phyloP scores from a whole-genome alignment of 2,888 invertebrate genomes.

The Synergus itoensis region DNA sequence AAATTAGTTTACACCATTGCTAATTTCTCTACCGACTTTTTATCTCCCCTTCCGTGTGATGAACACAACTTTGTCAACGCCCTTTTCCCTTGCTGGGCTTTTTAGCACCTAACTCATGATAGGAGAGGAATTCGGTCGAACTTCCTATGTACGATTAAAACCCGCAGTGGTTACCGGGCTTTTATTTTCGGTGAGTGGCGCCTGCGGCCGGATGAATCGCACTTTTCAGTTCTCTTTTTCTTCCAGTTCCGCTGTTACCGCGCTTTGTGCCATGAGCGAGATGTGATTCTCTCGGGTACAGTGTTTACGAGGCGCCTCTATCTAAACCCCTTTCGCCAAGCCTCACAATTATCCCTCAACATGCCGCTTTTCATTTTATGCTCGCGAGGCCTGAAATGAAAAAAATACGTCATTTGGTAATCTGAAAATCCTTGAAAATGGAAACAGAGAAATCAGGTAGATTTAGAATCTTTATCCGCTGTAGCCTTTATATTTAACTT shows the following conservation, averaged over 20 bases:
- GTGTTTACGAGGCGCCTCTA: slow-evolving; percentile 25
- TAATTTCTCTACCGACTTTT: background rate
- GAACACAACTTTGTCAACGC: background rate
- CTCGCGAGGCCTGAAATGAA: background rate
- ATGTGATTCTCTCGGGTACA: slow-evolving; percentile 26
- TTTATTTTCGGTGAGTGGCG: slow-evolving; percentile 23
- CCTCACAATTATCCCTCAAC: slow-evolving; percentile 22
- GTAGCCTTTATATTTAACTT: slow-evolving; percentile 59
- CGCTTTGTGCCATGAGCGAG: slow-evolving; percentile 7
- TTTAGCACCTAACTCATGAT: slow-evolving; percentile 6
- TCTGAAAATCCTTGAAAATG: background rate
- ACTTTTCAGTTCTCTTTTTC: slow-evolving; percentile 28
- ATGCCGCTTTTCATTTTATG: slow-evolving; percentile 45
- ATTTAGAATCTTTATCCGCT: slow-evolving; percentile 49
- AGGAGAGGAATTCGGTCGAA: slow-evolving; percentile 9
- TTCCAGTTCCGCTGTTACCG: slow-evolving; percentile 8
- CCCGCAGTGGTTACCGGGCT: slow-evolving; percentile 14
- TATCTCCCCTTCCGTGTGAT: background rate
- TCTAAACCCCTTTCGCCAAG: slow-evolving; percentile 1
- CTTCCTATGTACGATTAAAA: slow-evolving; percentile 26
- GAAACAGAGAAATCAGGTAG: slow-evolving; percentile 52
- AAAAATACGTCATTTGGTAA: background rate
- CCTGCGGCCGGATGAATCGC: slow-evolving; percentile 18
- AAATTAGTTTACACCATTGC: too few relatives aligned
- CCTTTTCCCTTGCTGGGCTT: background rate